phyloP scores from a whole-genome alignment of 1,140 invertebrate genomes.

The Temnothorax longispinosus region DNA sequence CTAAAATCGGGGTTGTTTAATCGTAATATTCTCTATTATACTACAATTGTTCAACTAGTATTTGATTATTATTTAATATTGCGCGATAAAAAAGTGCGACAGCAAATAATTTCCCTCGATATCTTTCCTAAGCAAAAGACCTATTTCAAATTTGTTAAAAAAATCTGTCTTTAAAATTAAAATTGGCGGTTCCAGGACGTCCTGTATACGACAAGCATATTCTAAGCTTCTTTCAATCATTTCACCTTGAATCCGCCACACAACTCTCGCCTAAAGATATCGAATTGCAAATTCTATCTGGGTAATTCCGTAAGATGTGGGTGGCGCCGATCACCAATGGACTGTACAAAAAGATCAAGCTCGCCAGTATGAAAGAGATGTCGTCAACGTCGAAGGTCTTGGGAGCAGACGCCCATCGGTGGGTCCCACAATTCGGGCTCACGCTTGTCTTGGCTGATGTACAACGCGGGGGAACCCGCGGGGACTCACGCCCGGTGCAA shows the following conservation, averaged over 20 bases:
- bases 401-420: slow-evolving; percentile 73
- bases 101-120: background rate
- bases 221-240: slow-evolving; percentile 22
- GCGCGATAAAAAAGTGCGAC: background rate
- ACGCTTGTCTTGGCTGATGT: slow-evolving; percentile 45
- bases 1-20: background rate
- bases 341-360: slow-evolving; percentile 61
- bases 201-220: background rate
- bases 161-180: background rate
- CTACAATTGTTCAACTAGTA: background rate
- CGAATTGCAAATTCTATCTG: slow-evolving; percentile 56
- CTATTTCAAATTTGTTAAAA: background rate
- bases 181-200: background rate
- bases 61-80: background rate
- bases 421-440: slow-evolving; percentile 73
- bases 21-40: background rate
- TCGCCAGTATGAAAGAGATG: slow-evolving; percentile 44
- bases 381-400: slow-evolving; percentile 73
- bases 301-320: slow-evolving; percentile 65
- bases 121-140: background rate
- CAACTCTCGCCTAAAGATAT: slow-evolving; percentile 37
- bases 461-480: slow-evolving; percentile 62
- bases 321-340: slow-evolving; percentile 71
- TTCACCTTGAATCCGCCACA: slow-evolving; percentile 10
- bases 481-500: slow-evolving; percentile 49